These are phyloP conservation scores for Rhegmatorhina hoffmannsi DNA, from an alignment of 2,113 vertebrate species.

Conservation along the genomic window DNA sequence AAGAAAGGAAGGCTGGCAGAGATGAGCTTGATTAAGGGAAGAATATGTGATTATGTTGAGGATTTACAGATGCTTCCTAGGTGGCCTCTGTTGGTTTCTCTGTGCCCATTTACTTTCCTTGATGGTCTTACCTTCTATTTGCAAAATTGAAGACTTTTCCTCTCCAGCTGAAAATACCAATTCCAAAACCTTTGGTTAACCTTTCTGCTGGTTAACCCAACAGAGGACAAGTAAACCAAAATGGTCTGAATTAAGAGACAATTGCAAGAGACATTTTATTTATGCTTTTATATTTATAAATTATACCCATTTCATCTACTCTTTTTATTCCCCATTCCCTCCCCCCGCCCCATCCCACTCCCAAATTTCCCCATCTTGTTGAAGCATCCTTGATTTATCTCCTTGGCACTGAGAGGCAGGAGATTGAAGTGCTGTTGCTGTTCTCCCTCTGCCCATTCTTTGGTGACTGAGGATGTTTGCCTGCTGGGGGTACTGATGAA, in stretches of 20 bases:
- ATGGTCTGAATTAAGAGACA: not conserved
- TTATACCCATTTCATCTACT: not conserved
- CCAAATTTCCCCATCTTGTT: not conserved
- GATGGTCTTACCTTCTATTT: not conserved
- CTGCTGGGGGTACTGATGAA: too few relatives aligned
- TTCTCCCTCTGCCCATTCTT: too few relatives aligned
- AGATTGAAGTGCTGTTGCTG: too few relatives aligned
- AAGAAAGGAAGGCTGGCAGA: not conserved
- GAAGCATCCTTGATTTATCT: not conserved
- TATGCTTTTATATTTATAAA: not conserved
- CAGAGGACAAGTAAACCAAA: not conserved
- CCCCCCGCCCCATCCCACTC: too few relatives aligned
- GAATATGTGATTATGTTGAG: not conserved
- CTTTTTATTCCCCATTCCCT: too few relatives aligned
- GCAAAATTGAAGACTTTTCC: not conserved
- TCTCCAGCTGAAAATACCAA: not conserved
- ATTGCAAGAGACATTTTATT: not conserved
- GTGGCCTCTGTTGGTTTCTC: not conserved
- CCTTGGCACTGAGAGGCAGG: too few relatives aligned
- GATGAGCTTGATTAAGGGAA: not conserved
- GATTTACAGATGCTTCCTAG: not conserved
- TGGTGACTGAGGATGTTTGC: too few relatives aligned
- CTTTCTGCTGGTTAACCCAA: not conserved
- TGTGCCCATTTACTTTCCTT: not conserved
- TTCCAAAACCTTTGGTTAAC: not conserved